Evolutionary conservation across 1,140 invertebrate genomes (phyloP).

Genomic region (Calephelis nemesis): DNA sequence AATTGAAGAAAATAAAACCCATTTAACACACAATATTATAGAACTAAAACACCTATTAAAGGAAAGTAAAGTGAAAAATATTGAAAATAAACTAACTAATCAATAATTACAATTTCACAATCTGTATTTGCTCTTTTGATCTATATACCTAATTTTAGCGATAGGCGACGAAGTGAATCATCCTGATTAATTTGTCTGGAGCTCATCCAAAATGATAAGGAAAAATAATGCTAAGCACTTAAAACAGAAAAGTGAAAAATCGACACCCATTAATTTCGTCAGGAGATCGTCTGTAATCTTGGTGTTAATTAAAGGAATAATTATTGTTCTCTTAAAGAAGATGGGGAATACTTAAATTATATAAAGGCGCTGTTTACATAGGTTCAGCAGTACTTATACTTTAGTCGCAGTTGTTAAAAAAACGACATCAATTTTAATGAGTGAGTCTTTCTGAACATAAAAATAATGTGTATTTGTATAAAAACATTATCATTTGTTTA

Average conservation of each 20-base stretch:
- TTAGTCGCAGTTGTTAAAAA: no score
- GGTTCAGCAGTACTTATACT: no score
- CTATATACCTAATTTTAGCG: constrained; percentile 12
- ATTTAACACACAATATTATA: no score
- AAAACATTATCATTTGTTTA: no score
- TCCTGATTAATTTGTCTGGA: constrained; percentile 34
- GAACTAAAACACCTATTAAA: no score
- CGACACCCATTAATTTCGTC: constrained; percentile 5
- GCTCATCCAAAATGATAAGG: constrained; percentile 9
- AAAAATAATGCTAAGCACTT: constrained; percentile 15
- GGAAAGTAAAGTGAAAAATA: no score
- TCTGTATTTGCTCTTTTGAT: background rate
- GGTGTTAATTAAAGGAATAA: constrained; percentile 36
- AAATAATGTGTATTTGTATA: no score
- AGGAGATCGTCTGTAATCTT: constrained; percentile 27
- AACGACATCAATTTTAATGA: no score
- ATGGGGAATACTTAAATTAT: constrained; percentile 2
- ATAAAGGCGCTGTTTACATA: no score
- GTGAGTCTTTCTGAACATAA: no score
- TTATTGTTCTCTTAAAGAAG: constrained; percentile 33
- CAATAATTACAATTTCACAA: background rate
- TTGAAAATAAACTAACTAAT: no score
- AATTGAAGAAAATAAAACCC: no score
- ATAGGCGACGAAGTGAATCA: constrained; percentile 31
- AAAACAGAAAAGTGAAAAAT: constrained; percentile 16